These are phyloP conservation scores for Dryobotodes eremita DNA, from an alignment of 2,888 invertebrate species.

Conservation along the genomic window DNA sequence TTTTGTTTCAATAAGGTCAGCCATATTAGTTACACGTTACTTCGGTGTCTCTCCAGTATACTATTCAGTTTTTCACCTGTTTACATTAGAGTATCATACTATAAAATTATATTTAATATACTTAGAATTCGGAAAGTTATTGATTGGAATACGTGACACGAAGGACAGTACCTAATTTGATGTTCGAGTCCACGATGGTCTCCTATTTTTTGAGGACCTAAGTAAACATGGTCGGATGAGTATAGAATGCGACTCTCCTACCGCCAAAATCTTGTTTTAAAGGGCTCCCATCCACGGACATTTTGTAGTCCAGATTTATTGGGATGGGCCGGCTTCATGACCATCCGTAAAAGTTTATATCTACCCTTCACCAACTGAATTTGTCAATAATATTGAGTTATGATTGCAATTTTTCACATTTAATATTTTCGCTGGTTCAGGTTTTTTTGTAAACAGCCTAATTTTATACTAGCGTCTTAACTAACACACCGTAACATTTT, in stretches of 20 bases:
- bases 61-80: conserved; percentile 9
- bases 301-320: neutral
- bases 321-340: neutral
- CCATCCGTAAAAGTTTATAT: neutral
- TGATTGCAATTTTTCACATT: neutral
- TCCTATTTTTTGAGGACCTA: neutral
- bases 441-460: neutral
- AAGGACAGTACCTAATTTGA: neutral
- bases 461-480: neutral
- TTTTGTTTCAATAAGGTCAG: conserved; percentile 2
- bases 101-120: neutral
- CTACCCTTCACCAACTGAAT: neutral
- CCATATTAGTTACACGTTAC: neutral
- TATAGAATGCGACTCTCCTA: neutral
- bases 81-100: neutral
- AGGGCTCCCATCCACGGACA: neutral
- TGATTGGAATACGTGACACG: conserved; percentile 3
- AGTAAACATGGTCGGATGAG: neutral
- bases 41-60: neutral
- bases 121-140: conserved; percentile 1
- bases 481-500: conserved; percentile 1
- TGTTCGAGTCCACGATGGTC: neutral
- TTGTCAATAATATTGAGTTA: neutral
- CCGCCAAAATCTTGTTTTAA: neutral
- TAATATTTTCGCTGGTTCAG: neutral